These are phyloP conservation scores for Atethmia centrago DNA, from an alignment of 2,888 invertebrate species.

Conservation along the genomic window DNA sequence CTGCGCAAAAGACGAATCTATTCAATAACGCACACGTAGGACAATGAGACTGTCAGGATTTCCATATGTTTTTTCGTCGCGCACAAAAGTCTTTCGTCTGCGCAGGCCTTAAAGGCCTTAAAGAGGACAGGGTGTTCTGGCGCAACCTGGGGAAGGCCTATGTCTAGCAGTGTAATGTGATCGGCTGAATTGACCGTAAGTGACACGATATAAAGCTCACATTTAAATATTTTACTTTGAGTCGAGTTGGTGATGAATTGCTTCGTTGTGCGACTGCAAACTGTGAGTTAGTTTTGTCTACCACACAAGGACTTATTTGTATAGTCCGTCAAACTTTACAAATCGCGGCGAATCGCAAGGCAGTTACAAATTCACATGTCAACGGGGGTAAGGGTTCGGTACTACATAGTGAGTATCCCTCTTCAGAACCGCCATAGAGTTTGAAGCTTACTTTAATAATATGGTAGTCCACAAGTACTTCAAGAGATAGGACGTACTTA, in stretches of 20 bases:
- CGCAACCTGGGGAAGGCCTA: not conserved
- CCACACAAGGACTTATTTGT: not conserved
- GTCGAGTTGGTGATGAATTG: not conserved
- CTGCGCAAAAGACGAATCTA: too few relatives aligned
- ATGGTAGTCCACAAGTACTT: not conserved
- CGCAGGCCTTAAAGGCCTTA: too few relatives aligned
- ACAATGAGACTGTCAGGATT: too few relatives aligned
- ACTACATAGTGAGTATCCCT: not conserved
- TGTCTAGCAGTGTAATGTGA: not conserved
- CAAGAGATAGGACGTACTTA: conserved; percentile 6
- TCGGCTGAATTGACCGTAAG: not conserved
- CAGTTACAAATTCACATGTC: not conserved
- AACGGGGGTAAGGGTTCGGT: not conserved
- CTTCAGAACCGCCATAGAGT: not conserved
- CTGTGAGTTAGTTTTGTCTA: too few relatives aligned
- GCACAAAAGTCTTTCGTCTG: too few relatives aligned
- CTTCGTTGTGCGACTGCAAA: not conserved
- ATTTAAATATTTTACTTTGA: not conserved
- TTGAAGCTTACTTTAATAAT: not conserved
- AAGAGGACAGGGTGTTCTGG: not conserved
- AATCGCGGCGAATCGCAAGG: not conserved
- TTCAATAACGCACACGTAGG: too few relatives aligned
- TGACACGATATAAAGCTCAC: not conserved
- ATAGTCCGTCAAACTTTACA: not conserved
- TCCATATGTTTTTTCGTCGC: too few relatives aligned